These are phyloP conservation scores for Panagrolaimus sp. DNA, from an alignment of 1,140 invertebrate species.

Conservation along the genomic window DNA sequence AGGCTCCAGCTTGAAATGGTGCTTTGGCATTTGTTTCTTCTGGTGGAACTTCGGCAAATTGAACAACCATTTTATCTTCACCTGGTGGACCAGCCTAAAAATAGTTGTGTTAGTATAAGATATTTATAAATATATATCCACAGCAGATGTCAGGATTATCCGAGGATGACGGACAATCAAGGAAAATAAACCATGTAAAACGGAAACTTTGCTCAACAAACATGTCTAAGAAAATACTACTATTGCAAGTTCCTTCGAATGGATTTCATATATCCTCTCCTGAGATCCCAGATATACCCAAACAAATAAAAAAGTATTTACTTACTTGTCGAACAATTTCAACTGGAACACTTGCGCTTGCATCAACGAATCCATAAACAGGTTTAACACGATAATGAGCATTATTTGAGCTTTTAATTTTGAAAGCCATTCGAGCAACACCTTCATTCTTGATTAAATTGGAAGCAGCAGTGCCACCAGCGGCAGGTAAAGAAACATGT, in stretches of 20 bases:
- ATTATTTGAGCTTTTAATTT: slow-evolving; percentile 22
- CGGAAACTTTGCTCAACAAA: no score
- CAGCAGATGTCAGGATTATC: no score
- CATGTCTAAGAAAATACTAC: no score
- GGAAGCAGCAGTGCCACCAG: not conserved
- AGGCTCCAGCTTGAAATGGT: slow-evolving; percentile 28
- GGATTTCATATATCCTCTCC: no score
- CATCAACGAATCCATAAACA: slow-evolving; percentile 27
- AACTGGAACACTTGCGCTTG: slow-evolving; percentile 8
- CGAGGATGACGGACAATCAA: no score
- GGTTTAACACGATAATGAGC: slow-evolving; percentile 24
- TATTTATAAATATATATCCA: no score
- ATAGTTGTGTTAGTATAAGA: no score
- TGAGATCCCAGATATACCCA: no score
- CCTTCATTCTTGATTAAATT: slow-evolving; percentile 14
- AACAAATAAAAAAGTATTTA: no score
- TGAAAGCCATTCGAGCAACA: slow-evolving; percentile 15
- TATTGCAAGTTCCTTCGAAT: no score
- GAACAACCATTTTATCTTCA: slow-evolving; percentile 30
- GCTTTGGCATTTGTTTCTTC: slow-evolving; percentile 26
- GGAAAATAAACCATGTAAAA: no score
- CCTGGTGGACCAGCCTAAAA: not conserved
- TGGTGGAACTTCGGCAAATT: slow-evolving; percentile 27
- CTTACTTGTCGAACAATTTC: slow-evolving; percentile 10
- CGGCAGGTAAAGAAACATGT: not conserved